phyloP scores from a whole-genome alignment of 2,888 invertebrate species.

The Ischnus inquisitorius region DNA sequence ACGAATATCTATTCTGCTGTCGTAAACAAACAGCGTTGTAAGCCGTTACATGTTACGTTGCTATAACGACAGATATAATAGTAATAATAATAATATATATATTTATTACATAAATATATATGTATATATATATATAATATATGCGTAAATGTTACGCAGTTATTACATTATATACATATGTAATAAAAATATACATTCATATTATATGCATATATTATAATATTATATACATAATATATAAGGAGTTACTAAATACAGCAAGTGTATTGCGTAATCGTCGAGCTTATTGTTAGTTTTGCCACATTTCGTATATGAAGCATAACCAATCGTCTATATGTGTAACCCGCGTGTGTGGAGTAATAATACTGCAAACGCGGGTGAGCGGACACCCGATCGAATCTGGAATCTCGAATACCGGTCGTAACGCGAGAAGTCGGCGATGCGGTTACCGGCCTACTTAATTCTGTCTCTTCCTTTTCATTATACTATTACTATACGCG shows the following conservation, averaged over 20 bases:
- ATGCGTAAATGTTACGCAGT: too few species aligned
- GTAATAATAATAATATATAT: neutral
- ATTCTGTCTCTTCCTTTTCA: conserved; percentile 45
- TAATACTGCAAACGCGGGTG: conserved; percentile 35
- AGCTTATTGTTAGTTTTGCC: conserved; percentile 24
- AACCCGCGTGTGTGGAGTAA: conserved; percentile 16
- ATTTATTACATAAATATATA: neutral
- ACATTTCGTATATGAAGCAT: conserved; percentile 23
- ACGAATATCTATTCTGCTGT: neutral
- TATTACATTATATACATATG: too few species aligned
- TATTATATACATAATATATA: neutral
- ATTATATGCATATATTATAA: neutral
- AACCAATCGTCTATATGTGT: conserved; percentile 22
- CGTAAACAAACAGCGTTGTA: conserved; percentile 27
- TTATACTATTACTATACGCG: conserved; percentile 4
- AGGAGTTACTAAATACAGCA: too few species aligned
- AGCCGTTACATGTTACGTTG: neutral
- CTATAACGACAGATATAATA: neutral
- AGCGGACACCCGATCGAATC: conserved; percentile 52
- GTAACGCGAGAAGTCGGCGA: conserved; percentile 54
- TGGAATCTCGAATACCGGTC: conserved; percentile 60
- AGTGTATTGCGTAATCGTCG: conserved; percentile 36
- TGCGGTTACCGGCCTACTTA: conserved; percentile 62
- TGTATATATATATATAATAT: neutral
- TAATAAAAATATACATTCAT: neutral